Evolutionary conservation across 2,797 vertebrate genomes (phyloP).

Genomic region (Sorex maritimensis): DNA sequence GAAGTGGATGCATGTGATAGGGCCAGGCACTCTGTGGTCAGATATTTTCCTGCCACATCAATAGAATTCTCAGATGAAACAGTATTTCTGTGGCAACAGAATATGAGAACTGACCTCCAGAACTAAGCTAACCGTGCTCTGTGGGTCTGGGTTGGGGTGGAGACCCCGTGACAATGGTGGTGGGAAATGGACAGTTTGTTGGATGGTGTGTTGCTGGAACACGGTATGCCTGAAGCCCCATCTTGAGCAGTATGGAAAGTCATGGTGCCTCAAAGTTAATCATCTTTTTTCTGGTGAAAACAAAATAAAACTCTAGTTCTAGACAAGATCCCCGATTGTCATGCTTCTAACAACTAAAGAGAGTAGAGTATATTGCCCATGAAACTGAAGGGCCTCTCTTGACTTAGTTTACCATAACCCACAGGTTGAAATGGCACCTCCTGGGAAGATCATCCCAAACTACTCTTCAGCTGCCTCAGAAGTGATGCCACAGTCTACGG

Average conservation of each 20-base stretch:
- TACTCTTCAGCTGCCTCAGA: background rate
- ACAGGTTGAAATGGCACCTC: background rate
- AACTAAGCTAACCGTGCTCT: too few relatives aligned
- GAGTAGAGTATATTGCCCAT: background rate
- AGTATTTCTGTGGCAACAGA: too few relatives aligned
- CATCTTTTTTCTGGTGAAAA: too few relatives aligned
- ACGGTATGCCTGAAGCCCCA: too few relatives aligned
- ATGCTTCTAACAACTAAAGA: background rate
- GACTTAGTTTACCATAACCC: background rate
- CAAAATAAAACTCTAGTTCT: background rate
- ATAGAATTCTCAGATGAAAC: too few relatives aligned
- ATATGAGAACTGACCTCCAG: too few relatives aligned
- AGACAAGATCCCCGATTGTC: background rate
- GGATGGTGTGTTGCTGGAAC: too few relatives aligned
- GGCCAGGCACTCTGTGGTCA: background rate
- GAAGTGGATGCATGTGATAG: background rate
- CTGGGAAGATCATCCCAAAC: background rate
- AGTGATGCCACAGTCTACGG: background rate
- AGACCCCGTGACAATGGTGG: too few relatives aligned
- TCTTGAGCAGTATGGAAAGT: too few relatives aligned
- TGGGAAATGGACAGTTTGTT: too few relatives aligned
- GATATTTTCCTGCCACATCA: background rate
- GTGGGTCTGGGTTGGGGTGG: too few relatives aligned
- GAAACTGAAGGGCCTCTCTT: background rate
- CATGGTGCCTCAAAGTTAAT: too few relatives aligned